phyloP scores from a whole-genome alignment of 2,797 vertebrate genomes.

The Acanthopagrus latus region DNA sequence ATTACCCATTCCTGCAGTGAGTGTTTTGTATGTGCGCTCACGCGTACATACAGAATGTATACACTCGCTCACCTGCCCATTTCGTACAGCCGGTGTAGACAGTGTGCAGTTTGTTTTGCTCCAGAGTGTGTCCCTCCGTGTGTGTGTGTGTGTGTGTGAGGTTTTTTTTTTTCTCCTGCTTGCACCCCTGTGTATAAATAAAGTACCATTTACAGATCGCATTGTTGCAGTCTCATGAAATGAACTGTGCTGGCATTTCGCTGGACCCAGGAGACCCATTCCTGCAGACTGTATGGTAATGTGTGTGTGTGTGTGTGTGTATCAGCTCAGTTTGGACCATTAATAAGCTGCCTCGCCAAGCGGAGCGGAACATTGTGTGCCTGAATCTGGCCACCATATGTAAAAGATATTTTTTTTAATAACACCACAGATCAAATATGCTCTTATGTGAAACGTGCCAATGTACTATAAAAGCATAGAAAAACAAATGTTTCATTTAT shows the following conservation, averaged over 20 bases:
- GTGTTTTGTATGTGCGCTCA: slow-evolving; percentile 6
- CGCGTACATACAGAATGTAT: background rate
- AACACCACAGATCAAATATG: background rate
- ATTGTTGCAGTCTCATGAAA: slow-evolving; percentile 32
- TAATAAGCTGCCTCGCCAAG: slow-evolving; percentile 25
- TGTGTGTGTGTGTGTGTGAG: background rate
- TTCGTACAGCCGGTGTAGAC: background rate
- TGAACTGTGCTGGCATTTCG: slow-evolving; percentile 27
- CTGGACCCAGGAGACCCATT: slow-evolving; percentile 31
- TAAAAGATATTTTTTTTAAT: background rate
- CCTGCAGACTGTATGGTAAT: slow-evolving; percentile 4
- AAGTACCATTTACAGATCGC: slow-evolving; percentile 4
- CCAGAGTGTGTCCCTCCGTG: background rate
- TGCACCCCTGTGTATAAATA: background rate
- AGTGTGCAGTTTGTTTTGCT: background rate
- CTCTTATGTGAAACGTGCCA: background rate
- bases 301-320: too few species aligned
- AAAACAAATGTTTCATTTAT: background rate
- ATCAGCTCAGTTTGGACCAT: slow-evolving; percentile 31
- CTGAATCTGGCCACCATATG: slow-evolving; percentile 17
- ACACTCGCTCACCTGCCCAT: background rate
- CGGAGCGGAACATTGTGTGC: slow-evolving; percentile 42
- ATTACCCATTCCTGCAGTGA: slow-evolving; percentile 7
- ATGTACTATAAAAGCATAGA: background rate
- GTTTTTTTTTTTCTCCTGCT: background rate